Base-by-base conservation (phyloP, 2,888 invertebrate species). In the Drosophila falleni region DNA sequence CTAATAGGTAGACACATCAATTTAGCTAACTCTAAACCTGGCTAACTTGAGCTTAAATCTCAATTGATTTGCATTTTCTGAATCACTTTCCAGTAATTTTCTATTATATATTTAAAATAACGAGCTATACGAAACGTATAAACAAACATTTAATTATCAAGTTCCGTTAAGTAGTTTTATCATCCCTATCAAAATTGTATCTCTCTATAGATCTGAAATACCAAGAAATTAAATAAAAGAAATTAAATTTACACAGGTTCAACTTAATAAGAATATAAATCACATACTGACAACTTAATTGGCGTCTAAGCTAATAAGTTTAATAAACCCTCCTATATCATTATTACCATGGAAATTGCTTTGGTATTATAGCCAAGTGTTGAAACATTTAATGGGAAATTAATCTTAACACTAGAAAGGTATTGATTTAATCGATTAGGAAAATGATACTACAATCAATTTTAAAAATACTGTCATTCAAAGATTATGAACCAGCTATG, bases 211-310 rank as follows among this genome's bases (percentile, higher is more conserved):
- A 47, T 46, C 6, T 56, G 39, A 6, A 49, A 31, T 68, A 53
- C 23, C n/a, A 49, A 29, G 8, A 26, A 26, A 26, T 5, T 26
- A 26, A 6, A 26, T 19, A 19, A 2, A 19, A 19, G n/a, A 26
- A 26, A 9, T 41, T 39, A 51, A 11, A 15, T 35, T 29, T 39
- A 19, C 31, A 49, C 19, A 13, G 19, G 8, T 55, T 41, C 26
- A 26, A 37, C 31, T 49, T 53, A 66, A 61, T 33, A 31, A n/a
- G 16, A 29, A 29, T 44, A 53, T 78, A 66, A 84, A 81, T 84
- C 53, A 66, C 23, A 37, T 49, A 50, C 31, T 33, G 82, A 71
- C 79, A 64, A 44, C 29, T 49, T 71, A 79, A 87, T 84, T 84
- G 71, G 31, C 13, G 9, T 16, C 9, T n/a, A 15, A 31, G 23